These are phyloP conservation scores for Parnassius smintheus DNA, from an alignment of 2,888 invertebrate genomes.

Conservation along the genomic window DNA sequence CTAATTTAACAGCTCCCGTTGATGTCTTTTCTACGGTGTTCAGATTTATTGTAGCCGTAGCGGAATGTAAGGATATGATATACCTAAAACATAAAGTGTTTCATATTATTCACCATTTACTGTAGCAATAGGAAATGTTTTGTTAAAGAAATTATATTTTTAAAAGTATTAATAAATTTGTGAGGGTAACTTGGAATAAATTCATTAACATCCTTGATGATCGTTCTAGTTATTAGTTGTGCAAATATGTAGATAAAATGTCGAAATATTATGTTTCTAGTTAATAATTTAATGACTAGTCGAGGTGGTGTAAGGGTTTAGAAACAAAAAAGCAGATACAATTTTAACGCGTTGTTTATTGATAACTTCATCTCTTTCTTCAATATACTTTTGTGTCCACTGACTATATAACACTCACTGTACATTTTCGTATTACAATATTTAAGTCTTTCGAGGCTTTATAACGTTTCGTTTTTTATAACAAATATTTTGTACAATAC, in stretches of 20 bases:
- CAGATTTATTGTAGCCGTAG: too few species aligned
- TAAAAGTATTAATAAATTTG: too few species aligned
- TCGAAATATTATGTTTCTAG: conserved; percentile 3
- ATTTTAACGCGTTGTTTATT: conserved; percentile 79
- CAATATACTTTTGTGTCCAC: conserved; percentile 81
- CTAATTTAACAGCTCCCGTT: conserved; percentile 11
- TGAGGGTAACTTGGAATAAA: too few species aligned
- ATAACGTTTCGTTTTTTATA: conserved; percentile 73
- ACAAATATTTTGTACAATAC: conserved; percentile 81
- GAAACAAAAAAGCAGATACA: conserved; percentile 73
- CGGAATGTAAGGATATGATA: too few species aligned
- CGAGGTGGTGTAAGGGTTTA: conserved; percentile 45
- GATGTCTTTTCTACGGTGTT: conserved; percentile 25
- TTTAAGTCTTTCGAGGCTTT: conserved; percentile 76
- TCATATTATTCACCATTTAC: too few species aligned
- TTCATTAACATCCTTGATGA: too few species aligned
- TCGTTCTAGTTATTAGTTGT: conserved; percentile 2
- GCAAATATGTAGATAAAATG: conserved; percentile 11
- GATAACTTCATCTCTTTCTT: conserved; percentile 77
- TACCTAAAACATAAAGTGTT: too few species aligned
- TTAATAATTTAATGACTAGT: not conserved
- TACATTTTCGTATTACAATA: conserved; percentile 80
- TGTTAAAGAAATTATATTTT: too few species aligned
- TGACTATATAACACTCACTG: conserved; percentile 82
- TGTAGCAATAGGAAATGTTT: too few species aligned